Base-by-base conservation (phyloP, 2,797 vertebrate genomes). In the Sylvia borin region DNA sequence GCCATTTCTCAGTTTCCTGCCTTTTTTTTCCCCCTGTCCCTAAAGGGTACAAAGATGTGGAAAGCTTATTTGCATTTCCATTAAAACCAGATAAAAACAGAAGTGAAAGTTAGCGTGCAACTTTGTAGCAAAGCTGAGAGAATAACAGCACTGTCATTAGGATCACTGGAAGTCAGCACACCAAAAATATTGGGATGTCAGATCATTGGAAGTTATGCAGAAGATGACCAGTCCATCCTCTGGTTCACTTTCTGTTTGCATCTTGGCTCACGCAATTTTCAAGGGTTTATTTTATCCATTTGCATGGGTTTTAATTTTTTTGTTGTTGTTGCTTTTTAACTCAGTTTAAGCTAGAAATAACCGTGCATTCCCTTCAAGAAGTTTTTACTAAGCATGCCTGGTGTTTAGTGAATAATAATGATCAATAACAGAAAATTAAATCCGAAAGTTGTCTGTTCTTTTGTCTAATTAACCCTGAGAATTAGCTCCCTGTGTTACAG, bases 11-110 rank as follows among this genome's bases (percentile, higher is more conserved):
- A 53, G 43, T 81, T 88, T 84, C 51, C 29, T 96, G 57, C 7
- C 5, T 38, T 55, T 51, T 31, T 26, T 6, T 7, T 0, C 5
- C 7, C 6, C n/a, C n/a, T n/a, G n/a, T 79, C 17, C 13, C 34
- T 10, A 34, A 58, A 67, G 62, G 19, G 24, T 68, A 32, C 13
- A 84, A 62, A 84, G 40, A 18, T 3, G 1, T 81, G 40, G 73
- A 84, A 96, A 91, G 6, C 43, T 47, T 51, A 54, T 84, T 57
- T 74, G 60, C 38, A 55, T 91, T 92, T 88, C 70, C 67, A 76
- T 86, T 96, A 74, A 95, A 90, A 57, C 31, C 34, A 82, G 78
- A 92, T 64, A 51, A 78, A 88, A 91, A 24, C 50, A 68, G 65
- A 71, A 89, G 34, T 61, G 73, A 20, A 84, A 81, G 51, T 45